Evolutionary conservation across 2,113 vertebrate genomes (phyloP).

Genomic region (Oreocharis arfaki): DNA sequence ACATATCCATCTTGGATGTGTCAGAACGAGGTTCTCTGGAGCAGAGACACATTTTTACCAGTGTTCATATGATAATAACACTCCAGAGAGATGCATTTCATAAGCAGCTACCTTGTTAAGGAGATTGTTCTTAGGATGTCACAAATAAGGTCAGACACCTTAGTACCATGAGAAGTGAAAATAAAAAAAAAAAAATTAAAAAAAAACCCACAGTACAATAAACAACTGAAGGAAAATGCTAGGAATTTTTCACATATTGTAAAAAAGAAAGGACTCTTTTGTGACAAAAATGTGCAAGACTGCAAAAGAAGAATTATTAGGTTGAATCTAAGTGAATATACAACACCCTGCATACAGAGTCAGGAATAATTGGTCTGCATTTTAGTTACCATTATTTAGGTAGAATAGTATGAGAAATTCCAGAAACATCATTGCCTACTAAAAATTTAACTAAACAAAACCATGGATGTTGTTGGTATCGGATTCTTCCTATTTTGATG

Average conservation of each 20-base stretch:
- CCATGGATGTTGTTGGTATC: accelerated
- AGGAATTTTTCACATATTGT: accelerated
- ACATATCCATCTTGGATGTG: not conserved
- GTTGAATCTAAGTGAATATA: not conserved
- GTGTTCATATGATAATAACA: not conserved
- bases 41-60: not conserved
- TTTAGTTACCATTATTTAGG: not conserved
- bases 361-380: not conserved
- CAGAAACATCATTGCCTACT: not conserved
- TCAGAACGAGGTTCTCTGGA: not conserved
- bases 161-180: not conserved
- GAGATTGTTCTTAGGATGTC: not conserved
- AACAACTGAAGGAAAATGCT: not conserved
- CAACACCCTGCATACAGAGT: accelerated
- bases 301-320: not conserved
- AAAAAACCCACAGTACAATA: too few species aligned
- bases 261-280: not conserved
- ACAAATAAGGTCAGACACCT: not conserved
- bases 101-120: not conserved
- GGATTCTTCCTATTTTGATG: not conserved
- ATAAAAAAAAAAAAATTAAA: accelerated
- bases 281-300: not conserved
- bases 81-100: not conserved
- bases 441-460: not conserved
- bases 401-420: not conserved